Conservation (phyloP, 1,140 invertebrate species). For the Coenobita brevimanus region DNA sequence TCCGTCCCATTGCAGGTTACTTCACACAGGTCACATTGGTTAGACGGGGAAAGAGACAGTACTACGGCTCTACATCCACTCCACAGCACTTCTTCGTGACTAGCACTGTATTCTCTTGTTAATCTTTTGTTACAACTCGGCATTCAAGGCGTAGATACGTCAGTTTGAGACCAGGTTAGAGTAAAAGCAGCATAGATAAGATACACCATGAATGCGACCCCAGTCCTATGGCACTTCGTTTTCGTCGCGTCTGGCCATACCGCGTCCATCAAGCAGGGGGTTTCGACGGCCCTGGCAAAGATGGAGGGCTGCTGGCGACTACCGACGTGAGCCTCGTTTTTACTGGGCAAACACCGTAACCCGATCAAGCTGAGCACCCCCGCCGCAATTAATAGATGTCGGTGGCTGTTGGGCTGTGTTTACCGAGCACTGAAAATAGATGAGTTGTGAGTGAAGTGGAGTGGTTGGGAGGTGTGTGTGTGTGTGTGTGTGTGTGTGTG, state of each 20-base stretch:
- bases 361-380: constrained; percentile 11
- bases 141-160: no score
- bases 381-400: constrained; percentile 48
- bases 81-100: no score
- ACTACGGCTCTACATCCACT: no score
- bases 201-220: no score
- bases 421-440: constrained; percentile 39
- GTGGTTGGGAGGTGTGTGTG: no score
- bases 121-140: no score
- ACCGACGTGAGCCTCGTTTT: constrained; percentile 3
- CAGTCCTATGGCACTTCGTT: not conserved
- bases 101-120: no score
- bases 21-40: no score
- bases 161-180: no score
- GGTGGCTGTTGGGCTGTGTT: constrained; percentile 11
- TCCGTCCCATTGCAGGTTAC: no score
- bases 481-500: not conserved
- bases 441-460: not conserved
- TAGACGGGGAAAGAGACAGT: no score
- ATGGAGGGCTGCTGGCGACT: constrained; percentile 13
- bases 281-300: constrained; percentile 36
- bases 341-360: constrained; percentile 35
- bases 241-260: not conserved
- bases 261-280: constrained; percentile 13
- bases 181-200: no score